Percentiles rank a stretch among this genome's conserved stretches.
phyloP scores from a whole-genome alignment of 2,113 vertebrate species.

The Epinephelus fuscoguttatus region DNA sequence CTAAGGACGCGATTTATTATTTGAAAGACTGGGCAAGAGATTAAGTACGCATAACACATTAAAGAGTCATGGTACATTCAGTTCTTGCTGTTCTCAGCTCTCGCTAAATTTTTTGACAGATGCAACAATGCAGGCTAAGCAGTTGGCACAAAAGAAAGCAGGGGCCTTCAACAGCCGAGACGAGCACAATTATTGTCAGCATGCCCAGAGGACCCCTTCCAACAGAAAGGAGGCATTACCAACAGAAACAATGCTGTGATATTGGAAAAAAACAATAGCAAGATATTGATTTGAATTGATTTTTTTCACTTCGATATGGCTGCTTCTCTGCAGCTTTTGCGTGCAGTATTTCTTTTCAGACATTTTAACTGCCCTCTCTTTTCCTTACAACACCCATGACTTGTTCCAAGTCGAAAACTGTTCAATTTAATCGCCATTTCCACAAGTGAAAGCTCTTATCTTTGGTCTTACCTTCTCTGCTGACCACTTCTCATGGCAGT shows the following conservation, averaged over 20 bases:
- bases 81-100: constrained; percentile 47
- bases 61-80: constrained; percentile 5
- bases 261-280: constrained; percentile 1
- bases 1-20: constrained; percentile 16
- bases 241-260: constrained; percentile 17
- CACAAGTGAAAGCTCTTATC: neutral
- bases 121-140: constrained; percentile 44
- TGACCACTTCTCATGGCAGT: constrained; percentile 97
- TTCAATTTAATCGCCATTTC: constrained; percentile 34
- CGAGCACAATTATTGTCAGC: constrained; percentile 38
- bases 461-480: constrained; percentile 92
- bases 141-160: constrained; percentile 31
- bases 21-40: constrained; percentile 32
- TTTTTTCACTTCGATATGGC: neutral
- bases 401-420: constrained; percentile 5
- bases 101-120: constrained; percentile 33
- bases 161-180: neutral
- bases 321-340: constrained; percentile 1
- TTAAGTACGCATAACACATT: constrained; percentile 37
- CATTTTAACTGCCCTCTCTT: neutral
- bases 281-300: constrained; percentile 10
- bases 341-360: neutral
- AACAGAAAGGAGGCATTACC: constrained; percentile 9
- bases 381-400: neutral
- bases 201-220: constrained; percentile 21